Evolutionary conservation across 2,888 invertebrate genomes (phyloP), one percentile per base, ranked within the genome.

Genomic region (Xylota sylvarum): DNA sequence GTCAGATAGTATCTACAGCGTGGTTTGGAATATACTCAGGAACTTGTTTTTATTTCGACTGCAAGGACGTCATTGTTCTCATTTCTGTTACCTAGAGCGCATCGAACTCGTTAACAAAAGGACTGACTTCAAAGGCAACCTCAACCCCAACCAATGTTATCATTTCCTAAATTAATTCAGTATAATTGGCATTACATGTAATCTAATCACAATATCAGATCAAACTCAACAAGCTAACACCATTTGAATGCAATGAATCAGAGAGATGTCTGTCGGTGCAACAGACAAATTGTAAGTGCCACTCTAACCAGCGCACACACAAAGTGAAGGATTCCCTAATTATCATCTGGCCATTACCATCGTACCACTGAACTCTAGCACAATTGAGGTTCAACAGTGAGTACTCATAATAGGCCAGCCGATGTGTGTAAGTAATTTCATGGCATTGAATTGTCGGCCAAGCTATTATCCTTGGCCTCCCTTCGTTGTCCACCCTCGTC

Each of bases 391-490:
- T 60, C n/a, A 23, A 37, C 37, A 23, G 60, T 14, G 5, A 43
- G 23, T n/a, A 43, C 40, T 12, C 19, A 30, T 27, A 60, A 5
- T 4, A 32, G 17, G 9, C 12, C 4, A 40, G 23, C 19, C 12
- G 4, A 35, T 35, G 37, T 64, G 46, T 17, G 30, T 32, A 12
- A 23, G 37, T 35, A 37, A 73, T 83, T 65, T 83, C 37, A 46
- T 62, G 46, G 12, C 46, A 64, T 27, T 55, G 62, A 78, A 69
- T 73, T 23, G 23, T 23, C 60, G 62, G 67, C 52, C 60, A 62
- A 12, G 43, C 56, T 46, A 64, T 67, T 73, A 62, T 74, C 52
- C 40, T 48, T 64, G 65, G 58, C 64, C 80, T 30, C 40, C 23
- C 32, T 35, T 5, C 1, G 9, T 35, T 35, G 9, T 35, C 35